Evolutionary conservation across 2,113 vertebrate genomes (phyloP), one percentile per base, ranked within the genome.

Genomic region (Monarcha castaneiventris): DNA sequence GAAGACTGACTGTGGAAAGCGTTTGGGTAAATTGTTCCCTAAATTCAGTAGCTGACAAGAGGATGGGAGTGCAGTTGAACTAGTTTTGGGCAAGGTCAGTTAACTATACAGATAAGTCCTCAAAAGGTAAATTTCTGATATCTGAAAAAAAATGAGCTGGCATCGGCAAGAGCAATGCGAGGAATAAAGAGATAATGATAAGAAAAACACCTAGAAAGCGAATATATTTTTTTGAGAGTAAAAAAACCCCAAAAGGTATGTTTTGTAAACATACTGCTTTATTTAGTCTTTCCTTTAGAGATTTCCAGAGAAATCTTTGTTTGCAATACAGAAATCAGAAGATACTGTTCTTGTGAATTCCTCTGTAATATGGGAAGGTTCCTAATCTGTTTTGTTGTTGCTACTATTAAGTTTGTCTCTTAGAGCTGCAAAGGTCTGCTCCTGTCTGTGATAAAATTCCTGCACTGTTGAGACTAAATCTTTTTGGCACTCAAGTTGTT

Each of bases 211-310:
- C 30, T 78, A 20, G 44, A 37, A 77, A 62, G 7, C 3, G 4
- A 25, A 15, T 1, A 3, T 32, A 4, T 32, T 22, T 3, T 25
- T 71, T 51, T 15, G 10, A 43, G 30, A 15, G 10, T 4, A 7
- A 11, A 27, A 16, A 58, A 33, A 0, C 2, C 2, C 21, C 4
- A 13, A 3, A 21, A 29, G 3, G 3, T 41, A 9, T 68, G 12
- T 55, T 71, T 72, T 46, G 6, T 80, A 72, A 30, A 17, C 5
- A 5, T 72, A 7, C 10, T 63, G 17, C 62, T 78, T 61, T 74
- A 18, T 35, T n/a, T 63, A 71, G 16, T 9, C 6, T 84, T 78
- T 51, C 0, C 1, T 81, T 84, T 89, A 48, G 72, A 85, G 61
- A 2, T 33, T 67, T 43, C 52, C 8, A 10, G 35, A 48, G 25